Base-by-base conservation (phyloP, 2,888 invertebrate genomes). In the Ferrisia virgata region DNA sequence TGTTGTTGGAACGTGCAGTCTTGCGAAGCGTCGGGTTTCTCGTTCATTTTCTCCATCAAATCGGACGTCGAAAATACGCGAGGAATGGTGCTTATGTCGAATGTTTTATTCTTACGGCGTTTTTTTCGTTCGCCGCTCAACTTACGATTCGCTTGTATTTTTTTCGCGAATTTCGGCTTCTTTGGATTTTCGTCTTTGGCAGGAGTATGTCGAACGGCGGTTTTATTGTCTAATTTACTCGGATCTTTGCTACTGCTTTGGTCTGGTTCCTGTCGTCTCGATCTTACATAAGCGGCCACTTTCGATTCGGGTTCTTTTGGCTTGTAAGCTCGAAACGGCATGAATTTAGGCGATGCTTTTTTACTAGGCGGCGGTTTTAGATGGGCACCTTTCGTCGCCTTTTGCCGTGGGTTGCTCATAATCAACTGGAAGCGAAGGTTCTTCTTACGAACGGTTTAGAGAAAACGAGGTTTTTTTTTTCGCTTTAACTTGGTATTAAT, bases 1-100 rank as follows among this genome's bases (percentile, higher is more conserved):
- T 28, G 43, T 18, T 28, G 31, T 31, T 43, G 43, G 15, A 53
- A 53, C 28, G 47, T 53, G 11, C 31, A 31, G n/a, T 22, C 31
- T 22, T 43, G 33, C 0, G 47, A 11, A 1, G 80, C 18, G n/a
- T 31, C 6, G 9, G 13, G 9, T 13, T 53, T 43, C 22, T 72
- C 76, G 43, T 33, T 83, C 83, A 83, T 83, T 76, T 83, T 83
- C 18, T 83, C 83, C 83, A 83, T 83, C 31, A 83, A 43, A 31
- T 83, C 83, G 40, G 83, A 83, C 13, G 83, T 83, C 31, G 83
- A 83, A 43, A 83, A 83, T 31, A 83, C 83, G 18, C 76, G 72
- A 2, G 83, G 83, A 31, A 83, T 76, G 5, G 25, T 83, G 72
- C 39, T 47, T 40, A 83, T 83, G 18, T 83, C 83, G 72, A 83